A percentile compares a stretch with the other conserved stretches of the same genome.
Evolutionary conservation across 92 coral and sea anemone genomes (phyloP).

Genomic region (Scolanthus callimorphus): DNA sequence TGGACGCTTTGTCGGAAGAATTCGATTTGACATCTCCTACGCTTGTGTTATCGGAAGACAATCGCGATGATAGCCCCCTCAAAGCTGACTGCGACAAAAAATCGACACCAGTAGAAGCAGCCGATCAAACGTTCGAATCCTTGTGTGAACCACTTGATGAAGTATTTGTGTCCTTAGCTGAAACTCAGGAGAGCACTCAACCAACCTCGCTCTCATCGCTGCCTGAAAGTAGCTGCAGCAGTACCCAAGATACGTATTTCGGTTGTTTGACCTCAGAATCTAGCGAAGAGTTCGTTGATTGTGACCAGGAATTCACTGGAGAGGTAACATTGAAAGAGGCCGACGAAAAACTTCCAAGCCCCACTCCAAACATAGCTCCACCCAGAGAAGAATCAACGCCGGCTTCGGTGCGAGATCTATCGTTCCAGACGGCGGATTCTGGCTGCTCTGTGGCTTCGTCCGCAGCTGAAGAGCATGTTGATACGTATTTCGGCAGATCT

Average conservation of each 20-base stretch:
- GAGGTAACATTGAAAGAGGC: not conserved
- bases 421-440: not conserved
- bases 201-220: not conserved
- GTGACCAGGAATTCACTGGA: conserved; percentile 12
- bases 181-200: not conserved
- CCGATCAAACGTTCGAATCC: not conserved
- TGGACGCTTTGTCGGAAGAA: not conserved
- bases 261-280: conserved; percentile 18
- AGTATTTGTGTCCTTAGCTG: not conserved
- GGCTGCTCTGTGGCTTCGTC: conserved; percentile 1
- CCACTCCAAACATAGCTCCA: too few species aligned
- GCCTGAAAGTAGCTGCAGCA: not conserved
- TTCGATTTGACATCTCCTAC: not conserved
- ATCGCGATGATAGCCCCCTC: not conserved
- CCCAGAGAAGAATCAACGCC: not conserved
- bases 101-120: not conserved
- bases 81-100: not conserved
- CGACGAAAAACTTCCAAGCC: not conserved
- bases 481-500: conserved; percentile 10
- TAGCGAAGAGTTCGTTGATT: conserved; percentile 15
- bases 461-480: conserved; percentile 1
- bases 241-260: conserved; percentile 22
- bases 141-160: not conserved
- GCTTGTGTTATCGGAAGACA: not conserved
- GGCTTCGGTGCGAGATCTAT: not conserved